Conservation (phyloP, 2,113 vertebrate species). For the Tympanuchus pallidicinctus region DNA sequence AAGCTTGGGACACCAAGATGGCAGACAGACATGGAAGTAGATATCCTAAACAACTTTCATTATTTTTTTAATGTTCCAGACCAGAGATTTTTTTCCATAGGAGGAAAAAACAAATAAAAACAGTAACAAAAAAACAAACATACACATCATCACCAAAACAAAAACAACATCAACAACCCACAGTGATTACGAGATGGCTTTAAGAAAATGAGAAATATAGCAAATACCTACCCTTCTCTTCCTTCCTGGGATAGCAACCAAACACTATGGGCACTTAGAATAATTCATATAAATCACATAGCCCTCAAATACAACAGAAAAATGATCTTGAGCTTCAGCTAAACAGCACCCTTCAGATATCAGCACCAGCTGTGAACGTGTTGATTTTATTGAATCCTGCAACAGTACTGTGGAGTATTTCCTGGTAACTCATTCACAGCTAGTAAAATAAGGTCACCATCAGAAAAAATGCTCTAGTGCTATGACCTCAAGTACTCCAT, state of each 20-base stretch:
- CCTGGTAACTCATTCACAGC: not conserved
- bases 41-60: not conserved
- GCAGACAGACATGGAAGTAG: not conserved
- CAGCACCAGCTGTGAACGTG: not conserved
- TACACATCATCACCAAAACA: not conserved
- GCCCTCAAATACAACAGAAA: not conserved
- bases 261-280: not conserved
- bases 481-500: not conserved
- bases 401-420: not conserved
- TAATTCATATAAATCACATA: not conserved
- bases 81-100: not conserved
- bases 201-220: not conserved
- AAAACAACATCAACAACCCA: not conserved
- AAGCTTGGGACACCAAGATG: not conserved
- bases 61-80: not conserved
- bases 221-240: not conserved
- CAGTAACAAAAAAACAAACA: not conserved
- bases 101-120: not conserved
- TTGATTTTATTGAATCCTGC: accelerated
- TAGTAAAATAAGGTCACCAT: not conserved
- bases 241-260: not conserved
- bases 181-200: not conserved
- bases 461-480: not conserved
- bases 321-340: not conserved
- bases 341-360: not conserved